Evolutionary conservation across 2,888 invertebrate species (phyloP).

Genomic region (Volucella inanis): DNA sequence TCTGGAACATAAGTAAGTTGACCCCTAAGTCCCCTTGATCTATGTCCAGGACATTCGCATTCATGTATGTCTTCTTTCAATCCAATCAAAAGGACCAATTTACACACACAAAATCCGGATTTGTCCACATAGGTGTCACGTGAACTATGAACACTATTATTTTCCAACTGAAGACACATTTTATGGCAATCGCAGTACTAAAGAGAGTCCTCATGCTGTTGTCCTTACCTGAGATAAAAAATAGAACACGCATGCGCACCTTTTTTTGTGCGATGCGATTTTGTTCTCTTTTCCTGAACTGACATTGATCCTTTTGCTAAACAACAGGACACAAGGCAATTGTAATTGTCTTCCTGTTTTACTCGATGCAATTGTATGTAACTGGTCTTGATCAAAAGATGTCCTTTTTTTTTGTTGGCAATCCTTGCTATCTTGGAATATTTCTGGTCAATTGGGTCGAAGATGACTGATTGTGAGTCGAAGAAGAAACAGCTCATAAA

Average conservation of each 20-base stretch:
- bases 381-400: constrained; percentile 66
- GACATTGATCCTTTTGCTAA: constrained; percentile 60
- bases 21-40: constrained; percentile 70
- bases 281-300: constrained; percentile 6
- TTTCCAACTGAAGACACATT: constrained; percentile 64
- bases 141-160: constrained; percentile 65
- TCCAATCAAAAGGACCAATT: constrained; percentile 43
- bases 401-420: constrained; percentile 49
- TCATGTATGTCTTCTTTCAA: not conserved
- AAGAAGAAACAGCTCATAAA: constrained; percentile 47
- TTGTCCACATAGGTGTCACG: constrained; percentile 56
- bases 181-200: constrained; percentile 55
- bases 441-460: constrained; percentile 70
- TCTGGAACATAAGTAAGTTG: constrained; percentile 63
- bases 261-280: constrained; percentile 14
- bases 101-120: constrained; percentile 66
- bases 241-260: constrained; percentile 9
- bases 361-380: constrained; percentile 38
- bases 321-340: constrained; percentile 42
- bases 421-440: constrained; percentile 54
- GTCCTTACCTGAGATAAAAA: constrained; percentile 64
- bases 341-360: constrained; percentile 52
- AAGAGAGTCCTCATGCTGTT: constrained; percentile 18
- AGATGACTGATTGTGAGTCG: constrained; percentile 20
- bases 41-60: constrained; percentile 44